phyloP scores from a whole-genome alignment of 2,113 vertebrate species.

The Agapornis roseicollis region DNA sequence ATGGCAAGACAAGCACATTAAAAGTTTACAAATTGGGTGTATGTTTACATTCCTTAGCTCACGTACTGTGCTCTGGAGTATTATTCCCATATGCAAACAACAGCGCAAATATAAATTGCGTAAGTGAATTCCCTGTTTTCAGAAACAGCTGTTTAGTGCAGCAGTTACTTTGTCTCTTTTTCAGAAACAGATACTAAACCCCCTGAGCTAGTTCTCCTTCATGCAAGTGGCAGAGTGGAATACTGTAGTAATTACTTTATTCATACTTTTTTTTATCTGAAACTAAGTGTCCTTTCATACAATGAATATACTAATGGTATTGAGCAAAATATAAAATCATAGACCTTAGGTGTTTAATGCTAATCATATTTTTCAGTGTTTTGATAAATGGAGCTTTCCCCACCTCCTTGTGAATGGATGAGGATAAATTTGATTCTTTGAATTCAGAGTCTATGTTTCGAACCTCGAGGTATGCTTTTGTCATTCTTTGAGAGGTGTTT shows the following conservation, averaged over 20 bases:
- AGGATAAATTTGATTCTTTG: background rate
- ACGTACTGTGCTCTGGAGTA: conserved; percentile 4
- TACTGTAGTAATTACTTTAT: background rate
- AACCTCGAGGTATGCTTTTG: background rate
- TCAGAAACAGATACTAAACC: background rate
- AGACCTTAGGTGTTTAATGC: background rate
- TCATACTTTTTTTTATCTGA: background rate
- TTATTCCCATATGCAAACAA: conserved; percentile 10
- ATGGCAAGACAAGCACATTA: conserved; percentile 26
- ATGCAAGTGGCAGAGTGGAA: background rate
- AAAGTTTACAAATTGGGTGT: conserved; percentile 50
- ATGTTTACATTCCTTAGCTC: conserved; percentile 32
- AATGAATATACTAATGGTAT: background rate
- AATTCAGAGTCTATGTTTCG: background rate
- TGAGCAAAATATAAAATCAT: background rate
- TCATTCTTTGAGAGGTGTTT: background rate
- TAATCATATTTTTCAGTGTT: background rate
- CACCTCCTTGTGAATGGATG: background rate
- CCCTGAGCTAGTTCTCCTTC: background rate
- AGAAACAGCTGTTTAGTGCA: background rate
- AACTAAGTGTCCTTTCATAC: background rate
- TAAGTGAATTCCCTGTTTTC: background rate
- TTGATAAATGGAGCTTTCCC: background rate
- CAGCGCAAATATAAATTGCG: conserved; percentile 22
- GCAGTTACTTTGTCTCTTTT: conserved; percentile 11